phyloP scores from a whole-genome alignment of 1,140 invertebrate species.

The Probaryconus sp. region DNA sequence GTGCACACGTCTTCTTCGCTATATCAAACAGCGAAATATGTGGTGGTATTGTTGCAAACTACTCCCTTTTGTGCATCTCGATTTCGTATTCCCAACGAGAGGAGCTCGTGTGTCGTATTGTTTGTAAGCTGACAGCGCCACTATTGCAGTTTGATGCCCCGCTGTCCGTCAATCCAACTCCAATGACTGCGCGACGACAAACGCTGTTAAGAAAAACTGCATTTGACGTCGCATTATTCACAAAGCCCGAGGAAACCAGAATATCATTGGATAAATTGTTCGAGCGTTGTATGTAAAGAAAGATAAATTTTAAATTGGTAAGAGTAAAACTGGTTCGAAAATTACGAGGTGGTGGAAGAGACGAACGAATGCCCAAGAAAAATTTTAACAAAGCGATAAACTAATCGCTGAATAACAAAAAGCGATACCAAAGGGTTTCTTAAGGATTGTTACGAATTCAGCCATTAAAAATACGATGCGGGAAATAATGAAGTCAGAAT shows the following conservation, averaged over 20 bases:
- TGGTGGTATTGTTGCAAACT: constrained; percentile 45
- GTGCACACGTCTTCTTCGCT: constrained; percentile 38
- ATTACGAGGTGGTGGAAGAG: too few relatives aligned
- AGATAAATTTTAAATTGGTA: too few relatives aligned
- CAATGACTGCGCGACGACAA: constrained; percentile 45
- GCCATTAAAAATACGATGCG: constrained; percentile 20
- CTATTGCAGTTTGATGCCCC: constrained; percentile 63
- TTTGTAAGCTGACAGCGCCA: constrained; percentile 73
- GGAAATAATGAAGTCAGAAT: constrained; percentile 59
- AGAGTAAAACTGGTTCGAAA: too few relatives aligned
- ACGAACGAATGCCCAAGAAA: too few relatives aligned
- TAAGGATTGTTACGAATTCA: constrained; percentile 41
- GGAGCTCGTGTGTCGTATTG: constrained; percentile 68
- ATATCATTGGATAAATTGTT: constrained; percentile 51
- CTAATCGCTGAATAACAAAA: too few relatives aligned
- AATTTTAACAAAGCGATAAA: too few relatives aligned
- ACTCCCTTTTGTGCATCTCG: constrained; percentile 25
- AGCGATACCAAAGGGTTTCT: constrained; percentile 55
- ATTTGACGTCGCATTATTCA: constrained; percentile 67
- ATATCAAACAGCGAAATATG: constrained; percentile 36
- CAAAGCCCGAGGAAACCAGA: constrained; percentile 32
- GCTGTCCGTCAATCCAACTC: constrained; percentile 64
- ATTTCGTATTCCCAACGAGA: constrained; percentile 48
- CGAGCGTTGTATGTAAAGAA: constrained; percentile 18
- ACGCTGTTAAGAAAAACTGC: constrained; percentile 65